Evolutionary conservation across 1,140 invertebrate species (phyloP).

Genomic region (Propsilocerus akamusi): DNA sequence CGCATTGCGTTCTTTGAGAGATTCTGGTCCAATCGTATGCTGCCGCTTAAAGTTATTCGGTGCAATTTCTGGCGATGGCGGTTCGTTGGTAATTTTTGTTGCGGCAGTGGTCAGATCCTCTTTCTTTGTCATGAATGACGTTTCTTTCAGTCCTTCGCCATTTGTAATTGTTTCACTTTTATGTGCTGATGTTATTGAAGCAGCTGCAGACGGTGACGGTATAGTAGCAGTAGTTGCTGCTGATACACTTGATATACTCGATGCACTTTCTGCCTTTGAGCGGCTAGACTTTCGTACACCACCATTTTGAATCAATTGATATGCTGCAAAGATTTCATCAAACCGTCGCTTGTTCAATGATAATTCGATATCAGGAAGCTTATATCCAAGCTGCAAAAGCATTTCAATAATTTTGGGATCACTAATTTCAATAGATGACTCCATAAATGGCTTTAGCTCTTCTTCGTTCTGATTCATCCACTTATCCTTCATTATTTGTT

Average conservation of each 20-base stretch:
- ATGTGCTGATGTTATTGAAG: slow-evolving; percentile 6
- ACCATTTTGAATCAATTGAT: slow-evolving; percentile 13
- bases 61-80: not conserved
- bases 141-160: not conserved
- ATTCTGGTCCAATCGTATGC: slow-evolving; percentile 1
- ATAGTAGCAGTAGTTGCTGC: not conserved
- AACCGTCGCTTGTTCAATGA: not conserved
- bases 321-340: not conserved
- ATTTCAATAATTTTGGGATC: slow-evolving; percentile 5
- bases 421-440: not conserved
- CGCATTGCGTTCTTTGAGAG: not conserved
- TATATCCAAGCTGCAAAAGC: not conserved
- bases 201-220: not conserved
- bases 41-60: not conserved
- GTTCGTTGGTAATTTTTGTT: not conserved
- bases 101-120: not conserved
- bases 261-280: not conserved
- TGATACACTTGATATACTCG: not conserved
- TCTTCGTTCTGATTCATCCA: not conserved
- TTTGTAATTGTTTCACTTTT: not conserved
- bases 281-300: slow-evolving; percentile 5
- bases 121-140: not conserved
- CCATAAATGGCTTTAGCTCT: not conserved
- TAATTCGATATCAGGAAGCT: not conserved
- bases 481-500: not conserved